Evolutionary conservation across 2,113 vertebrate genomes (phyloP).

Genomic region (Atherinomorus stipes): DNA sequence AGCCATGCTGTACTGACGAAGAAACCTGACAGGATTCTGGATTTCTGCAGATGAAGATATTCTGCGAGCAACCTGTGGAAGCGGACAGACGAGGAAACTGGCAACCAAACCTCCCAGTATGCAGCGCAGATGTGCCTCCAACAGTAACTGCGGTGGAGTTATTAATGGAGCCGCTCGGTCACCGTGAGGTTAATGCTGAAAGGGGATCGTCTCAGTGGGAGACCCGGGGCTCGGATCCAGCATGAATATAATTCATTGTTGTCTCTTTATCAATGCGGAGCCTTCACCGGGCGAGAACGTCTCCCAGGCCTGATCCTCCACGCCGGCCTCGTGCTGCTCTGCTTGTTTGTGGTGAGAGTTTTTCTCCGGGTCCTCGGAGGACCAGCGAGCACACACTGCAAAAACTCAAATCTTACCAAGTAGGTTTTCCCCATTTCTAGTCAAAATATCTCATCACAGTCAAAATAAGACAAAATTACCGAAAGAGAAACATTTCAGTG

Average conservation of each 20-base stretch:
- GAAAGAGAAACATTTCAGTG: too few species aligned
- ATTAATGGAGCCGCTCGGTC: slow-evolving; percentile 37
- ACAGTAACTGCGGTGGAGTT: slow-evolving; percentile 40
- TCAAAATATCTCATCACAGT: too few species aligned
- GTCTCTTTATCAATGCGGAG: slow-evolving; percentile 49
- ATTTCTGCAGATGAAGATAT: slow-evolving; percentile 7
- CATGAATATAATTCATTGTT: slow-evolving; percentile 50
- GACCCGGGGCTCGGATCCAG: slow-evolving; percentile 48
- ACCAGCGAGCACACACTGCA: too few species aligned
- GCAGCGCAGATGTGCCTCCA: neutral
- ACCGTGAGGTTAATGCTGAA: slow-evolving; percentile 49
- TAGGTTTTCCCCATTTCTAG: too few species aligned
- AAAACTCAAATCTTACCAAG: too few species aligned
- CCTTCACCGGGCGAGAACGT: slow-evolving; percentile 16
- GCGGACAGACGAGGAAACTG: neutral
- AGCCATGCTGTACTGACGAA: neutral
- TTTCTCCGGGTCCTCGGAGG: slow-evolving; percentile 23
- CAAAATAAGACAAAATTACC: too few species aligned
- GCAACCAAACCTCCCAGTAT: slow-evolving; percentile 4
- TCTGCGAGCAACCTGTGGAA: slow-evolving; percentile 7
- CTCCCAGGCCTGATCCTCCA: slow-evolving; percentile 23
- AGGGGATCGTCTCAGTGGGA: slow-evolving; percentile 47
- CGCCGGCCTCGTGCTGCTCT: slow-evolving; percentile 35
- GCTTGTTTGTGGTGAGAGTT: slow-evolving; percentile 49
- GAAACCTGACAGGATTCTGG: neutral